Conservation (phyloP, 2,797 vertebrate genomes). For the Melanogrammus aeglefinus region DNA sequence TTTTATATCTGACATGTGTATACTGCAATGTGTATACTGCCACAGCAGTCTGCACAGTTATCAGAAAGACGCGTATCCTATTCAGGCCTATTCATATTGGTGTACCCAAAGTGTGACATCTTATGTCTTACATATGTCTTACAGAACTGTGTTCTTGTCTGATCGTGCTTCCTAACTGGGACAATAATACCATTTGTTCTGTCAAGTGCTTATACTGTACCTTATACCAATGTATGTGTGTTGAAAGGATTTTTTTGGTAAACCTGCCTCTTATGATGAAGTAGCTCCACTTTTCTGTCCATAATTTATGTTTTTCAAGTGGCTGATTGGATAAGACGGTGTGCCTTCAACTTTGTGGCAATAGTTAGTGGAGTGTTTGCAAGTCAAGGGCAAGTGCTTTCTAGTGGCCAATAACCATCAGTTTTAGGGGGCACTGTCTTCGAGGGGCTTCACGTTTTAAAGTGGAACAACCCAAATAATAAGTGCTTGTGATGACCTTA, state of each 20-base stretch:
- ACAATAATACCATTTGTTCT: not conserved
- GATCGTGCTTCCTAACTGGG: no score
- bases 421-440: constrained; percentile 13
- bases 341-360: constrained; percentile 8
- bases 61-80: not conserved
- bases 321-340: constrained; percentile 11
- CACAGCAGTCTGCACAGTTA: not conserved
- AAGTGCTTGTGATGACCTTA: not conserved
- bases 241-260: not conserved
- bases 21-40: not conserved
- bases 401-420: constrained; percentile 10
- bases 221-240: not conserved
- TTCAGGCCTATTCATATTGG: not conserved
- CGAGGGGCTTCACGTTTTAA: not conserved
- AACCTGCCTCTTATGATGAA: not conserved
- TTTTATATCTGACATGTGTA: not conserved
- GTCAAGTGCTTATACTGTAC: not conserved
- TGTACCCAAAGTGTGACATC: not conserved
- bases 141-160: no score
- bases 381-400: not conserved
- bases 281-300: not conserved
- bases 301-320: constrained; percentile 5
- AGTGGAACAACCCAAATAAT: constrained; percentile 1
- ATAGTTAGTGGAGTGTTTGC: constrained; percentile 9
- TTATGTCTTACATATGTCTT: no score